Percentiles rank a stretch among this genome's conserved stretches.
phyloP scores from a whole-genome alignment of 2,797 vertebrate species.

The Falco cherrug region DNA sequence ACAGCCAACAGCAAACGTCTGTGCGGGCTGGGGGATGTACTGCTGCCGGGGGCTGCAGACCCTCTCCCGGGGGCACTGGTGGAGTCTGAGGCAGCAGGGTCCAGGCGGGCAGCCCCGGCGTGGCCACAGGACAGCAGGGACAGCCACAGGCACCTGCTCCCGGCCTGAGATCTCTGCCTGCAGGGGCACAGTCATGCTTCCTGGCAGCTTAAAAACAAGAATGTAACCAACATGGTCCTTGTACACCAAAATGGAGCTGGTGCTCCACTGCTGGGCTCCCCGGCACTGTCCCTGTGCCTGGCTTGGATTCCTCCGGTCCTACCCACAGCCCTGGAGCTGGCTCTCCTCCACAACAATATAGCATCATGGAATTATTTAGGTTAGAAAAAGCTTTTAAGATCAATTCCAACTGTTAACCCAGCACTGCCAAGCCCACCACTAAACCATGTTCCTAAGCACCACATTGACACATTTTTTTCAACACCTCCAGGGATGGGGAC shows the following conservation, averaged over 20 bases:
- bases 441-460: too few relatives aligned
- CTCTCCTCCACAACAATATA: not conserved
- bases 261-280: not conserved
- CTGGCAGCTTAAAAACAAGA: not conserved
- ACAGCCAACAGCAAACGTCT: accelerated
- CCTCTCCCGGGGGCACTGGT: not conserved
- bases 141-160: not conserved
- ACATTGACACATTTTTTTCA: too few relatives aligned
- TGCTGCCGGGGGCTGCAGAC: not conserved
- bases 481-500: too few relatives aligned
- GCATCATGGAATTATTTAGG: too few relatives aligned
- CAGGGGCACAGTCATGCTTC: not conserved
- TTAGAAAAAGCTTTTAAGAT: too few relatives aligned
- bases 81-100: not conserved
- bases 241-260: accelerated
- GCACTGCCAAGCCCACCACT: too few relatives aligned
- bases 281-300: not conserved
- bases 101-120: accelerated
- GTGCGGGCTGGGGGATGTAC: not conserved
- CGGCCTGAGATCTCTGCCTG: not conserved
- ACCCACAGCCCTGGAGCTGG: not conserved
- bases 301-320: not conserved
- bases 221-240: not conserved
- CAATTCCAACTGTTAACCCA: too few relatives aligned
- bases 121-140: not conserved